These are phyloP conservation scores for Psettodes erumei DNA, from an alignment of 2,113 vertebrate species.

Conservation along the genomic window DNA sequence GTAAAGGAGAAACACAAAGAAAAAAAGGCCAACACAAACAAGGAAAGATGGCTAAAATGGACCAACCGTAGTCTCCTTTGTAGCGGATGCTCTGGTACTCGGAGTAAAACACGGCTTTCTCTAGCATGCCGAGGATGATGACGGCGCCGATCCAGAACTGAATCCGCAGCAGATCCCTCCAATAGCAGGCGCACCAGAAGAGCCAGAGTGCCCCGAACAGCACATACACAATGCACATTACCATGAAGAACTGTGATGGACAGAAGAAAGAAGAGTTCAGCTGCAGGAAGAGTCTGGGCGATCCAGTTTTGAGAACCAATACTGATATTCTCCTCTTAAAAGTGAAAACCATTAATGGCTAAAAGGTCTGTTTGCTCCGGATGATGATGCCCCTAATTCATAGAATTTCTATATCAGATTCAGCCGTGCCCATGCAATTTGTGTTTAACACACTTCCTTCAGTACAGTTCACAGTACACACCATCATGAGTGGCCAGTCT, in stretches of 20 bases:
- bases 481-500: conserved; percentile 96
- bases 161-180: conserved; percentile 93
- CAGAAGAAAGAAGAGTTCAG: background rate
- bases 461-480: conserved; percentile 68
- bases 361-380: background rate
- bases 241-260: conserved; percentile 92
- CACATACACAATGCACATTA: conserved; percentile 96
- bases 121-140: conserved; percentile 95
- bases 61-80: conserved; percentile 90
- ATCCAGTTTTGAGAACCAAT: background rate
- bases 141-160: conserved; percentile 97
- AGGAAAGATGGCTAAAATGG: background rate
- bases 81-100: conserved; percentile 95
- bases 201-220: conserved; percentile 94
- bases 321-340: background rate
- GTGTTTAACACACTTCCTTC: background rate
- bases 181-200: conserved; percentile 93
- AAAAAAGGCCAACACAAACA: background rate
- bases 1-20: background rate
- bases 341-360: background rate
- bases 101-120: conserved; percentile 97
- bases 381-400: no score
- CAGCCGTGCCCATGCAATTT: background rate
- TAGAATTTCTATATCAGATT: background rate
- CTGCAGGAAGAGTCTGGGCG: no score